A percentile compares a stretch with the other conserved stretches of the same genome.
phyloP scores from a whole-genome alignment of 2,888 invertebrate genomes.

The Tiphia femorata region DNA sequence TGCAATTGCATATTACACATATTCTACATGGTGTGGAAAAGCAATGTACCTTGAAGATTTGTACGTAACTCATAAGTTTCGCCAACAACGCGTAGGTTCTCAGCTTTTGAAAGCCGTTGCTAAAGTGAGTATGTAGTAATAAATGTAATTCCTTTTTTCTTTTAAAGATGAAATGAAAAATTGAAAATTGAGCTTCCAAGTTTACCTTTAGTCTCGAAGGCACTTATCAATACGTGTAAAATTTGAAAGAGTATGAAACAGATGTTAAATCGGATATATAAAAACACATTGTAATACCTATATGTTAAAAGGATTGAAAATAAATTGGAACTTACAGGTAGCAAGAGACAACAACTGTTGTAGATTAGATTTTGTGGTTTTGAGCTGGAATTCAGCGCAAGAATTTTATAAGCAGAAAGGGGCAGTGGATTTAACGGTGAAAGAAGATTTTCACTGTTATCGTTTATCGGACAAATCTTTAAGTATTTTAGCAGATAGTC shows the following conservation, averaged over 20 bases:
- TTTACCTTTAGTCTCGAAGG: too few relatives aligned
- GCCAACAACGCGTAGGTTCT: constrained; percentile 77
- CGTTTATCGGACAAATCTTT: constrained; percentile 64
- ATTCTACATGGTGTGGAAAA: constrained; percentile 89
- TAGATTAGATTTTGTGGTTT: constrained; percentile 83
- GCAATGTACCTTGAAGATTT: constrained; percentile 88
- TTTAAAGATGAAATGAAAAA: too few relatives aligned
- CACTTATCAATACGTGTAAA: too few relatives aligned
- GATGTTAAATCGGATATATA: too few relatives aligned
- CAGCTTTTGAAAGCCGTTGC: constrained; percentile 77
- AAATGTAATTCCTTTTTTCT: too few relatives aligned
- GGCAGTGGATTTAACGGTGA: constrained; percentile 76
- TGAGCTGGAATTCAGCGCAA: constrained; percentile 87
- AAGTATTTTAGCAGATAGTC: constrained; percentile 47
- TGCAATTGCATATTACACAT: constrained; percentile 83
- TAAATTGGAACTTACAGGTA: constrained; percentile 51
- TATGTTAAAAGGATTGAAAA: neutral
- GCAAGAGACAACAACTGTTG: constrained; percentile 70
- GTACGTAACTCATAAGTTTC: constrained; percentile 78
- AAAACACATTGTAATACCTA: too few relatives aligned
- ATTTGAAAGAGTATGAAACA: too few relatives aligned
- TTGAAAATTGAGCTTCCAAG: too few relatives aligned
- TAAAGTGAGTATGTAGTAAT: constrained; percentile 70
- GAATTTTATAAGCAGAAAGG: constrained; percentile 81
- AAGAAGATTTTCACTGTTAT: constrained; percentile 80